These are phyloP conservation scores for Callocephalon fimbriatum DNA, from an alignment of 2,113 vertebrate species.

Conservation along the genomic window DNA sequence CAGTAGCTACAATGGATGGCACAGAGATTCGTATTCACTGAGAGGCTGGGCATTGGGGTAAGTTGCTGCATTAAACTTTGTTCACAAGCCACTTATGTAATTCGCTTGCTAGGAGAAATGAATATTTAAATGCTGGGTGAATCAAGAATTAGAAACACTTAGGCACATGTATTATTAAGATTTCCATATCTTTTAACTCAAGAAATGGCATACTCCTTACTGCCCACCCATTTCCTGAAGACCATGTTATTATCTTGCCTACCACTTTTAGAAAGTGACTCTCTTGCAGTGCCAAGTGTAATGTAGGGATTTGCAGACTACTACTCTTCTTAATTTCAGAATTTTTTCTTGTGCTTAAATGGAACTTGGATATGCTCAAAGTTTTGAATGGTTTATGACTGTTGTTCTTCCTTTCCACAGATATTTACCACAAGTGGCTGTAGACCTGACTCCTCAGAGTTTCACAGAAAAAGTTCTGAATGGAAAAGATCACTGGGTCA, in stretches of 20 bases:
- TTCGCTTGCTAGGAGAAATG: background rate
- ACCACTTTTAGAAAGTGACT: background rate
- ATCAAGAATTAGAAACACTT: background rate
- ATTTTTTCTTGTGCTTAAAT: background rate
- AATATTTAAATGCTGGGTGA: background rate
- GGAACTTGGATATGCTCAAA: background rate
- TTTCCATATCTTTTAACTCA: background rate
- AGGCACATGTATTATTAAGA: background rate
- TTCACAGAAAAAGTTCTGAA: slow-evolving; percentile 88
- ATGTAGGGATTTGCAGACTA: background rate
- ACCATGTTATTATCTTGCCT: background rate
- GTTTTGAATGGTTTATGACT: background rate
- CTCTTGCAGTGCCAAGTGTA: background rate
- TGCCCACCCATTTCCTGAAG: background rate
- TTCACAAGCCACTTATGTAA: background rate
- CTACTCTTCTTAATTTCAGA: background rate
- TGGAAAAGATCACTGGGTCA: slow-evolving; percentile 90
- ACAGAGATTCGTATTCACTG: slow-evolving; percentile 91
- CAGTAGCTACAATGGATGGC: slow-evolving; percentile 93
- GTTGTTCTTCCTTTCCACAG: slow-evolving; percentile 70
- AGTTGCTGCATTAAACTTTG: slow-evolving; percentile 47
- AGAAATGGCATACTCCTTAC: background rate
- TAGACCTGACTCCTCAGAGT: slow-evolving; percentile 88
- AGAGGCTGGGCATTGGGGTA: slow-evolving; percentile 91
- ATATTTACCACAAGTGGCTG: slow-evolving; percentile 85